These are phyloP conservation scores for Heliconius ethilla DNA, from an alignment of 2,888 invertebrate genomes.

Conservation along the genomic window DNA sequence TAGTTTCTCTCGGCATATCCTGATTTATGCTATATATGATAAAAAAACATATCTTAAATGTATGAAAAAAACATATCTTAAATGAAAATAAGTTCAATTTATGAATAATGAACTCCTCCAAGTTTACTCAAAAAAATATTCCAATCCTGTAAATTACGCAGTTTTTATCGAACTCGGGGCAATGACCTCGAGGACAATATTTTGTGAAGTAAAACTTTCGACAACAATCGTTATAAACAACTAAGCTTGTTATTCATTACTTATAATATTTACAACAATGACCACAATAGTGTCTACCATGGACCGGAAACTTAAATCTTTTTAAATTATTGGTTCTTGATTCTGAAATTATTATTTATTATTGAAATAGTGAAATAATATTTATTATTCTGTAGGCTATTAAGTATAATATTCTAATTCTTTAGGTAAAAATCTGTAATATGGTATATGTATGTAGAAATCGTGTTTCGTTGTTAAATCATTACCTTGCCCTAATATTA, in stretches of 20 bases:
- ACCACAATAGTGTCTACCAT: neutral
- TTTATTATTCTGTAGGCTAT: too few species aligned
- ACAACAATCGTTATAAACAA: conserved; percentile 4
- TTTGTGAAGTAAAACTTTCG: neutral
- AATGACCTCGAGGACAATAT: neutral
- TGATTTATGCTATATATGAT: too few species aligned
- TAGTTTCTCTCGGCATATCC: too few species aligned
- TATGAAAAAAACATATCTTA: too few species aligned
- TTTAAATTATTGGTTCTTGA: neutral
- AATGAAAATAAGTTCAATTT: neutral
- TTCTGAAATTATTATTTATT: neutral
- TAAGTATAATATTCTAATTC: too few species aligned
- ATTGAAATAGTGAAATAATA: too few species aligned
- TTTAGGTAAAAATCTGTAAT: too few species aligned
- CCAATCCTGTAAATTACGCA: neutral
- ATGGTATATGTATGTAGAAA: too few species aligned
- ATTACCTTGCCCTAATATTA: neutral
- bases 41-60: too few species aligned
- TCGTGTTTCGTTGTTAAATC: too few species aligned
- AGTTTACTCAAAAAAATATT: neutral
- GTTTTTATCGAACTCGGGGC: neutral
- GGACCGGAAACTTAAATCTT: neutral
- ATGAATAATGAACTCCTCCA: neutral
- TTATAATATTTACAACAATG: neutral
- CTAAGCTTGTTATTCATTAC: neutral